Evolutionary conservation across 2,113 vertebrate genomes (phyloP), one percentile per base, ranked within the genome.

Genomic region (Prolemur simus): DNA sequence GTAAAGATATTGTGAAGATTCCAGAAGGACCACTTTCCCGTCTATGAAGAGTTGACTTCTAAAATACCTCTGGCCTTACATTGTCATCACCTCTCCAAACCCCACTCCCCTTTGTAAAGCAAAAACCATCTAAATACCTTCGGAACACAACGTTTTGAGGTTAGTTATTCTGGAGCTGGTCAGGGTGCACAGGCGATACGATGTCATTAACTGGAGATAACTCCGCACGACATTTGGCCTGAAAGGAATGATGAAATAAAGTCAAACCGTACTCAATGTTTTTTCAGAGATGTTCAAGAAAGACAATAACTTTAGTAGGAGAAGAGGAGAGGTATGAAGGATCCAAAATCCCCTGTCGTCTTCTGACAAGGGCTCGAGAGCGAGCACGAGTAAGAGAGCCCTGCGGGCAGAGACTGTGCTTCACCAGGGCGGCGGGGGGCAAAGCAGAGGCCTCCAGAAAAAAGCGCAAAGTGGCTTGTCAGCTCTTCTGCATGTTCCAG

Each of bases 401-500:
- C 42, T 23, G 60, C 2, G 7, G 29, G 49, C 23, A 87, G 20
- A 25, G 64, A 5, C 21, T 68, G 27, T 94, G 94, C 63, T 68
- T 96, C 54, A 42, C 80, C 81, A 42, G 13, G 71, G 58, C 86
- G 37, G 89, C n/a, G 10, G 71, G 17, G 27, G 27, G 37, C 63
- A 76, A 69, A 89, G 93, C 92, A 97, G 91, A 81, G 85, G 82
- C 95, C 96, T 96, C 92, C 64, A 10, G 71, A 95, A 95, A 42
- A 95, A 94, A 96, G 86, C 68, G 14, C 96, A 85, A 39, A 92
- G 90, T 92, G 95, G 96, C 87, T 97, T 56, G 81, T 97, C 96
- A 98, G 96, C 96, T 97, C 98, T 97, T 97, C 94, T 97, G 92
- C 81, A 8, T 47, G n/a, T 85, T 94, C 93, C 95, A 95, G 96